Conservation (phyloP, 2,888 invertebrate genomes). For the Patella caerulea region DNA sequence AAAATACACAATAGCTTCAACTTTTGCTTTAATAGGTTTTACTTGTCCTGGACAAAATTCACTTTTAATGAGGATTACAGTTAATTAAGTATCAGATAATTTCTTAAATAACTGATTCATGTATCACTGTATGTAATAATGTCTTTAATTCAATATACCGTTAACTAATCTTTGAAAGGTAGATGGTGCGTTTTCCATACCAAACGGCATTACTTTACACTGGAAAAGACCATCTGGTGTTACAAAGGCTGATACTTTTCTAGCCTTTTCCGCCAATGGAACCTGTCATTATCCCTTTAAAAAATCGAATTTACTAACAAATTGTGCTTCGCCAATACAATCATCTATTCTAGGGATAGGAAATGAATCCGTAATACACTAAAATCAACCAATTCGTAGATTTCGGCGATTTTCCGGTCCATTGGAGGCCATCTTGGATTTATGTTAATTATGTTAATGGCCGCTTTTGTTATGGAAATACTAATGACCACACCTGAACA, state of each 20-base stretch:
- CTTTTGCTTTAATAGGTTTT: constrained; percentile 31
- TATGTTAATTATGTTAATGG: no score
- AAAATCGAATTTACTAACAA: constrained; percentile 45
- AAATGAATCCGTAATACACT: constrained; percentile 31
- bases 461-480: no score
- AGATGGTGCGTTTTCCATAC: constrained; percentile 40
- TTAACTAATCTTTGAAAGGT: constrained; percentile 42
- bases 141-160: constrained; percentile 36
- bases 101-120: constrained; percentile 20
- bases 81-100: constrained; percentile 20
- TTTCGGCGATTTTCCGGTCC: no score
- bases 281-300: constrained; percentile 40
- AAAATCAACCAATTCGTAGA: no score
- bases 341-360: constrained; percentile 47
- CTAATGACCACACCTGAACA: no score
- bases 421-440: no score
- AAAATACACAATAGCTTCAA: constrained; percentile 29
- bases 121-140: constrained; percentile 22
- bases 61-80: constrained; percentile 25
- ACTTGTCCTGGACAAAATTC: constrained; percentile 34
- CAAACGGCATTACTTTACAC: constrained; percentile 44
- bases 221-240: constrained; percentile 34
- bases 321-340: constrained; percentile 45
- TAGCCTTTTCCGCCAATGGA: constrained; percentile 38
- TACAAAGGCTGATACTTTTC: constrained; percentile 42